phyloP scores from a whole-genome alignment of 2,888 invertebrate genomes.

The Hecatera dysodea region DNA sequence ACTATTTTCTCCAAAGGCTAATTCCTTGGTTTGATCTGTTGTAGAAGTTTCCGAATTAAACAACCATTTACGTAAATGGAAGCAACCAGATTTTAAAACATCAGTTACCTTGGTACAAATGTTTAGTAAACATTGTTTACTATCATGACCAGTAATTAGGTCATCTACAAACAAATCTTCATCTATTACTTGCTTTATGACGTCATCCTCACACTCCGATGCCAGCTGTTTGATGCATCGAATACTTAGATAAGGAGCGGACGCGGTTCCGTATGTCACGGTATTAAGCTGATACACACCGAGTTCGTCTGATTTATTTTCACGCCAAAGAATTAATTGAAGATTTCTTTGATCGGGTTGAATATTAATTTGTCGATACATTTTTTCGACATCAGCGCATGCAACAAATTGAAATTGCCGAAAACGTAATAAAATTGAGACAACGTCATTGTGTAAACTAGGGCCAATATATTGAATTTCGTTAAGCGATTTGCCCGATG shows the following conservation, averaged over 20 bases:
- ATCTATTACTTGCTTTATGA: too few relatives aligned
- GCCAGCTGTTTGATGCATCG: too few relatives aligned
- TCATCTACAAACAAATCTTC: too few relatives aligned
- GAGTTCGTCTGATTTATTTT: too few relatives aligned
- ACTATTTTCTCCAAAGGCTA: slow-evolving; percentile 14
- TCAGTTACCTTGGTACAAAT: too few relatives aligned
- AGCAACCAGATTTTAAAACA: slow-evolving; percentile 19
- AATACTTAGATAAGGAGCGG: too few relatives aligned
- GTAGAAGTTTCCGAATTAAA: slow-evolving; percentile 14
- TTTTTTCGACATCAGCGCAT: not conserved
- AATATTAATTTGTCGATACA: slow-evolving; percentile 4
- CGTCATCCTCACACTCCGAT: too few relatives aligned
- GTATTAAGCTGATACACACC: too few relatives aligned
- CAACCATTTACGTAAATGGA: slow-evolving; percentile 18
- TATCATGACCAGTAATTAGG: too few relatives aligned
- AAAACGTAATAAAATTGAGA: slow-evolving; percentile 25
- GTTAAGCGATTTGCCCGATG: slow-evolving; percentile 31
- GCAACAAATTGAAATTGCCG: slow-evolving; percentile 4
- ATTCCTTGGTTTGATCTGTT: slow-evolving; percentile 10
- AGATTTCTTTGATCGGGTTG: slow-evolving; percentile 12
- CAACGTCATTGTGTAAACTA: slow-evolving; percentile 21
- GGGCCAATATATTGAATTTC: slow-evolving; percentile 21
- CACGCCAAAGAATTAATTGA: slow-evolving; percentile 23
- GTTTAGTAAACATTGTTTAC: too few relatives aligned
- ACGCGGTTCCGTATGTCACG: too few relatives aligned